Base-by-base conservation (phyloP, 1,140 invertebrate species). In the Pseudomyrmex sp. region DNA sequence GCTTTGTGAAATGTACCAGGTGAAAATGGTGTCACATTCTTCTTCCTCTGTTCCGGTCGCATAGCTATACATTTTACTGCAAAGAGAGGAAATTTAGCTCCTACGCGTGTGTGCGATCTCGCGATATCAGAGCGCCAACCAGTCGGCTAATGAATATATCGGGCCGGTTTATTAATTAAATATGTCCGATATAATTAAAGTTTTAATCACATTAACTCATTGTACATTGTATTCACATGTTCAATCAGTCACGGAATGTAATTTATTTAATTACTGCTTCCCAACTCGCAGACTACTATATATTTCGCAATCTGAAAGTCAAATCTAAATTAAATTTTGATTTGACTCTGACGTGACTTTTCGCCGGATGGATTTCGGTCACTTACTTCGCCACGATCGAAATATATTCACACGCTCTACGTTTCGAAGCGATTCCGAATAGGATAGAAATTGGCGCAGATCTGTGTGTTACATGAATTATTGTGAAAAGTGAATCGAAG, bases 21-120 rank as follows among this genome's bases (percentile, higher is more conserved):
- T 56, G 44, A 77, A 77, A 65, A 77, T 76, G 46, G 48, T 65
- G 48, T 54, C 23, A 65, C 46, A 63, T 76, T 76, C 63, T 76
- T 76, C 61, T 76, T 76, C 48, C 61, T 65, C 12, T 54, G 44
- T 76, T 74, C 12, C 70, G 13, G 44, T 61, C 44, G 13, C 54
- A 18, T 35, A 15, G 35, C 8, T 46, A 26, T 26, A 74, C 13
- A 59, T 46, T 20, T 74, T 61, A 74, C 59, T 74, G 35, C 56
- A 1, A 35, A 46, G 35, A 72, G 50, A 56, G 52, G 2, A 18
- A 35, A 72, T 20, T 61, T 26, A 20, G 58, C 12, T 35, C 0
- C 20, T 3, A 4, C 44, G n/a, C 18, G 54, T 48, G 44, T 48
- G 12, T 35, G 35, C 35, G 35, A 7, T 23, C 18, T 48, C 12